Conservation (phyloP, 2,113 vertebrate genomes). For the Microcebus murinus region DNA sequence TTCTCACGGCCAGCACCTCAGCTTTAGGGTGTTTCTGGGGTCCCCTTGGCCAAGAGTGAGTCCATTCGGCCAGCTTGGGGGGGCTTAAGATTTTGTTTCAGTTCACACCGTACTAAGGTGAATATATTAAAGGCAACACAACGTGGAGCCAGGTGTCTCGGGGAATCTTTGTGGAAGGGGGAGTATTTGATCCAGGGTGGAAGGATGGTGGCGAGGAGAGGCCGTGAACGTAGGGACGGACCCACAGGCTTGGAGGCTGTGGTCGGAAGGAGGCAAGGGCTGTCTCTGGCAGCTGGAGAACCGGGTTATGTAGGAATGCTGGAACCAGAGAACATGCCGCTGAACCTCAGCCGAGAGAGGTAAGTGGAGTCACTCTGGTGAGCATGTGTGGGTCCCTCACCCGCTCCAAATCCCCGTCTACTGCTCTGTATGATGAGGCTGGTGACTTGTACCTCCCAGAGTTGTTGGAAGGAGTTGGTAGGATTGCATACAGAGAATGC, state of each 20-base stretch:
- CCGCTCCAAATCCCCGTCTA: neutral
- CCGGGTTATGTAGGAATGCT: neutral
- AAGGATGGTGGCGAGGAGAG: neutral
- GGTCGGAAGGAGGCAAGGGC: neutral
- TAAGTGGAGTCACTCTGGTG: neutral
- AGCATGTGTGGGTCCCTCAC: fast-evolving
- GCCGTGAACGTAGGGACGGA: neutral
- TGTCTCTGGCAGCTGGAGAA: neutral
- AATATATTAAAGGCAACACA: neutral
- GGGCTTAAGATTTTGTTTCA: too few relatives aligned
- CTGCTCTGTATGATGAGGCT: neutral
- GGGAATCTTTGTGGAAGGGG: neutral
- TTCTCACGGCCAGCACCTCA: too few relatives aligned
- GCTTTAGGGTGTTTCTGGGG: too few relatives aligned
- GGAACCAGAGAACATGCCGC: fast-evolving
- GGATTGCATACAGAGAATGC: neutral
- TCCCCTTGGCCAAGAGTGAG: too few relatives aligned
- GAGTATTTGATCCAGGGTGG: neutral
- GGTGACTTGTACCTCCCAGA: neutral
- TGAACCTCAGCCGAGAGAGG: neutral
- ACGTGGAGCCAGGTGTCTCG: neutral
- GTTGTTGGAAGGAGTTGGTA: neutral
- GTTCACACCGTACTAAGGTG: too few relatives aligned
- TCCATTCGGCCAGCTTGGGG: too few relatives aligned
- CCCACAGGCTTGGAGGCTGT: neutral